Evolutionary conservation across 2,113 vertebrate genomes (phyloP).

Genomic region (Mesocricetus auratus): DNA sequence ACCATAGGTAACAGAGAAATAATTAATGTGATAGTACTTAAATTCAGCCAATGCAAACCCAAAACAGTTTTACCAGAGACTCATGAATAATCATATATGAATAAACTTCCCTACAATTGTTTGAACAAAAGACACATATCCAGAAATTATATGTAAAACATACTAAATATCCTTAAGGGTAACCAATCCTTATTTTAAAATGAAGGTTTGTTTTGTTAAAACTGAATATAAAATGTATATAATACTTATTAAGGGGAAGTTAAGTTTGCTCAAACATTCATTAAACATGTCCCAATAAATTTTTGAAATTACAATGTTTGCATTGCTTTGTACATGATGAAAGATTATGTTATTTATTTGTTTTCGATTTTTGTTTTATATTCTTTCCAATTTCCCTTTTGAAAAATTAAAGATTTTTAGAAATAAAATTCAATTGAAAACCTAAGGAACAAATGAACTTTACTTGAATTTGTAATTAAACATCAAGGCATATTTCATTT

Average conservation of each 20-base stretch:
- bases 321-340: neutral
- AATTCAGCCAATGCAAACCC: neutral
- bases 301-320: neutral
- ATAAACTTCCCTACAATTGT: neutral
- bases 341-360: neutral
- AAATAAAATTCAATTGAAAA: neutral
- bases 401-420: neutral
- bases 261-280: neutral
- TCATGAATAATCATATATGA: neutral
- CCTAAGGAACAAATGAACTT: neutral
- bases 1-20: neutral
- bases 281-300: neutral
- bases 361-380: neutral
- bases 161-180: neutral
- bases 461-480: neutral
- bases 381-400: accelerated
- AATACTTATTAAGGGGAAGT: neutral
- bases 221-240: neutral
- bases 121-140: neutral
- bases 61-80: neutral
- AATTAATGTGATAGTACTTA: neutral
- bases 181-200: neutral
- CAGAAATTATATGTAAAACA: neutral
- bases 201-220: neutral
- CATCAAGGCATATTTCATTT: neutral